Conservation (phyloP, 1,140 invertebrate genomes). For the Meloidogyne floridensis region DNA sequence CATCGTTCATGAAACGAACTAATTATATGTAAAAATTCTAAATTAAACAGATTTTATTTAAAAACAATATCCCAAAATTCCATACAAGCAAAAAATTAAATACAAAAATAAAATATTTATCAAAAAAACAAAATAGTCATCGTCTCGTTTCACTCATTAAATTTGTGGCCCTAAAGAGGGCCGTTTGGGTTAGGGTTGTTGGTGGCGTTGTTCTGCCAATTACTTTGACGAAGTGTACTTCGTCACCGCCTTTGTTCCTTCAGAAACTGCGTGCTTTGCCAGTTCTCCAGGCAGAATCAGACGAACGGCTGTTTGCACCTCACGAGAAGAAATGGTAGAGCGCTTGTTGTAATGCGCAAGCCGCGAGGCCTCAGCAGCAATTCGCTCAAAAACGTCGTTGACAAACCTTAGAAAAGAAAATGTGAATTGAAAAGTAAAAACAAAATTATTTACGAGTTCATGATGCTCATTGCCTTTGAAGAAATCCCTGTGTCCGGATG, state of each 20-base stretch:
- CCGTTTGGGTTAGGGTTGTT: conserved; percentile 38
- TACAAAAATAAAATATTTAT: no score
- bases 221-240: conserved; percentile 70
- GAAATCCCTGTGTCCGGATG: conserved; percentile 68
- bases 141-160: no score
- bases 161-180: conserved; percentile 24
- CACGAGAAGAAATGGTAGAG: conserved; percentile 68
- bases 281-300: conserved; percentile 68
- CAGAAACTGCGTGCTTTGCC: conserved; percentile 65
- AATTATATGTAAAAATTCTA: no score
- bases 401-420: conserved; percentile 66
- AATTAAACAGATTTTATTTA: no score
- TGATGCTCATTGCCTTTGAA: conserved; percentile 72
- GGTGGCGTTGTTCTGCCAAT: neutral
- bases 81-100: no score
- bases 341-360: conserved; percentile 63
- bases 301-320: conserved; percentile 67
- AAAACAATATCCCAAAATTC: no score
- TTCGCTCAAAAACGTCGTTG: conserved; percentile 56
- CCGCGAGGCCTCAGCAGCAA: conserved; percentile 54
- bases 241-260: conserved; percentile 70
- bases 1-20: no score
- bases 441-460: conserved; percentile 69
- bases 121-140: no score
- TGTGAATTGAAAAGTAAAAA: neutral